A percentile compares a stretch with the other conserved stretches of the same genome.
phyloP scores from a whole-genome alignment of 2,888 invertebrate genomes.

The Troides oblongomaculatus region DNA sequence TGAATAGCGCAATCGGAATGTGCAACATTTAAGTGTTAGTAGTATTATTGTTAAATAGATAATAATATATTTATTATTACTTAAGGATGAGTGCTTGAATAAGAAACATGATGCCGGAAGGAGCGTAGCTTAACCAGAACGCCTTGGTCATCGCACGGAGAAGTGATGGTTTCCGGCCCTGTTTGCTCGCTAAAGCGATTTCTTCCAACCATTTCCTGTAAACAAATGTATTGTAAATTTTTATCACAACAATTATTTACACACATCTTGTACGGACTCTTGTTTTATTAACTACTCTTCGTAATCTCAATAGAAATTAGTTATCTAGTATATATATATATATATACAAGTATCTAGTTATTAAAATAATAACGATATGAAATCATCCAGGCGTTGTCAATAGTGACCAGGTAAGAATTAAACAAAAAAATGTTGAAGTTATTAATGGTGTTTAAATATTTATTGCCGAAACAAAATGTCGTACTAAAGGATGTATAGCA shows the following conservation, averaged over 20 bases:
- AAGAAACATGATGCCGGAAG: conserved; percentile 82
- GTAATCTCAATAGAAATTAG: background rate
- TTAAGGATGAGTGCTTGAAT: conserved; percentile 77
- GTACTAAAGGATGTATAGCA: background rate
- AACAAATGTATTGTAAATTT: conserved; percentile 38
- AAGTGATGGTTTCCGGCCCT: conserved; percentile 81
- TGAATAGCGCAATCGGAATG: background rate
- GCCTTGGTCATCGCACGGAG: conserved; percentile 83
- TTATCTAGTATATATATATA: too few species aligned
- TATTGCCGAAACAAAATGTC: background rate
- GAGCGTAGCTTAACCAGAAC: conserved; percentile 84
- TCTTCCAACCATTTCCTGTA: conserved; percentile 85
- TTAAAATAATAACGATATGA: background rate
- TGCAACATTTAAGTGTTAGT: background rate
- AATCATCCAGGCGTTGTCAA: background rate
- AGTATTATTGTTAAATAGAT: background rate
- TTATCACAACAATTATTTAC: background rate
- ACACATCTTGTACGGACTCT: too few species aligned
- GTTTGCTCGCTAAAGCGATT: conserved; percentile 76
- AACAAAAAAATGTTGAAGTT: background rate
- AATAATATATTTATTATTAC: conserved; percentile 43
- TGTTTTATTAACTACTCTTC: background rate
- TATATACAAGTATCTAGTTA: too few species aligned
- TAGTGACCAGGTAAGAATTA: too few species aligned
- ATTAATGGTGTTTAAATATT: background rate